Evolutionary conservation across 2,888 invertebrate genomes (phyloP).

Genomic region (Drosophila limbata): DNA sequence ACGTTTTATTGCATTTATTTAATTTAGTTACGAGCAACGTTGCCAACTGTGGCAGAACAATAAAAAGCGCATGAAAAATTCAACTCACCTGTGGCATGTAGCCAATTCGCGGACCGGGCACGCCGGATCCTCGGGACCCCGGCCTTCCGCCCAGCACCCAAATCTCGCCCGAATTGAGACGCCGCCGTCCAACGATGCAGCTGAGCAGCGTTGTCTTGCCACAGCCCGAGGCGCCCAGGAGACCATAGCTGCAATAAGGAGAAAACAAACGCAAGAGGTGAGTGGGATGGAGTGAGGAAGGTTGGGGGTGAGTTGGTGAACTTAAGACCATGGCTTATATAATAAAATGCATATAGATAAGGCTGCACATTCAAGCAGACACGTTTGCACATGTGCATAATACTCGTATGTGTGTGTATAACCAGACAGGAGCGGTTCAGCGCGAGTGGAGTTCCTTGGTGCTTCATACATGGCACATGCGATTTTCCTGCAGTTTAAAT

Average conservation of each 20-base stretch:
- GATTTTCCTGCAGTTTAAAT: neutral
- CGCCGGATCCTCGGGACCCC: conserved; percentile 92
- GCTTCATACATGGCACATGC: neutral
- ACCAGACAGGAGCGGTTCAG: conserved; percentile 31
- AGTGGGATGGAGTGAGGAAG: neutral
- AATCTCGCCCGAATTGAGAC: conserved; percentile 92
- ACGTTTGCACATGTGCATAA: conserved; percentile 10
- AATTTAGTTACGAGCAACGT: conserved; percentile 67
- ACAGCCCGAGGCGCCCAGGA: conserved; percentile 95
- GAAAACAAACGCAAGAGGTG: neutral
- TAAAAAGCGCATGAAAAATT: conserved; percentile 72
- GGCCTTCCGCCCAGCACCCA: conserved; percentile 94
- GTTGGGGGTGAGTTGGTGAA: conserved; percentile 31
- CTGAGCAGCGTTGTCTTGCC: conserved; percentile 95
- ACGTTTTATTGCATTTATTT: conserved; percentile 78
- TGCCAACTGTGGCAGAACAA: conserved; percentile 61
- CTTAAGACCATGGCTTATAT: conserved; percentile 50
- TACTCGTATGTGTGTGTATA: neutral
- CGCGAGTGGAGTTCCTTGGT: neutral
- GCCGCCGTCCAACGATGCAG: conserved; percentile 93
- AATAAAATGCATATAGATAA: conserved; percentile 58
- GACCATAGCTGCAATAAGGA: conserved; percentile 89
- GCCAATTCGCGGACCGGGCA: conserved; percentile 95
- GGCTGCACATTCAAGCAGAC: conserved; percentile 13
- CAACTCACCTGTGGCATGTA: conserved; percentile 93